Evolutionary conservation across 2,113 vertebrate species (phyloP).

Genomic region (Echinops telfairi): DNA sequence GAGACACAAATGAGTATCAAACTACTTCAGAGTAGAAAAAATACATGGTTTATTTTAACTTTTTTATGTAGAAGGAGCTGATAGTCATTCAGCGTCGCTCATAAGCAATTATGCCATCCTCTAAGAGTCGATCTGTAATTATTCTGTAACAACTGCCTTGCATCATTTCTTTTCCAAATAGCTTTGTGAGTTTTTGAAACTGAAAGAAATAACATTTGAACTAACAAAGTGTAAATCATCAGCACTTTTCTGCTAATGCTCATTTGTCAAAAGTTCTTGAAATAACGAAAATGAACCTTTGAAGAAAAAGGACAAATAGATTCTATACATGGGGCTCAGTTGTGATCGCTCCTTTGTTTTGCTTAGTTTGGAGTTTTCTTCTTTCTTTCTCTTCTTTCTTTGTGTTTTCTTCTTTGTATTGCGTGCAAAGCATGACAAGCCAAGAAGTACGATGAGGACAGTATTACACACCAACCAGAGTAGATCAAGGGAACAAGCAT

Average conservation of each 20-base stretch:
- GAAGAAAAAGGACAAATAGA: conserved; percentile 1
- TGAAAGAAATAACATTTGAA: conserved; percentile 65
- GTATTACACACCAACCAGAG: conserved; percentile 18
- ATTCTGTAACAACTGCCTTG: conserved; percentile 54
- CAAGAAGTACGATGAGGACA: conserved; percentile 37
- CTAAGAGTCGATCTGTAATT: conserved; percentile 67
- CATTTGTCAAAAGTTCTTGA: conserved; percentile 73
- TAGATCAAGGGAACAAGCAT: conserved; percentile 39
- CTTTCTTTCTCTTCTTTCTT: not conserved
- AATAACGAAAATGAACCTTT: conserved; percentile 64
- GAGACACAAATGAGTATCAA: not conserved
- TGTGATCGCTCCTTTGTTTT: not conserved
- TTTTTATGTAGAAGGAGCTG: conserved; percentile 9
- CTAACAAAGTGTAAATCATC: conserved; percentile 67
- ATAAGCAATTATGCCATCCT: conserved; percentile 45
- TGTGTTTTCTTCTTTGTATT: too few species aligned
- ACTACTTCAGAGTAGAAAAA: not conserved
- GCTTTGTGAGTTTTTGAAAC: conserved; percentile 56
- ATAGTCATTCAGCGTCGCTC: not conserved
- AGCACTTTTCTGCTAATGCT: conserved; percentile 60
- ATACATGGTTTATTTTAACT: conserved; percentile 22
- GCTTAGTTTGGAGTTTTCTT: not conserved
- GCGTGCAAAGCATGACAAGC: not conserved
- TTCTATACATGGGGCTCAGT: not conserved
- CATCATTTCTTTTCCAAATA: conserved; percentile 65